Conservation (phyloP, 2,797 vertebrate species). For the Todus mexicanus region DNA sequence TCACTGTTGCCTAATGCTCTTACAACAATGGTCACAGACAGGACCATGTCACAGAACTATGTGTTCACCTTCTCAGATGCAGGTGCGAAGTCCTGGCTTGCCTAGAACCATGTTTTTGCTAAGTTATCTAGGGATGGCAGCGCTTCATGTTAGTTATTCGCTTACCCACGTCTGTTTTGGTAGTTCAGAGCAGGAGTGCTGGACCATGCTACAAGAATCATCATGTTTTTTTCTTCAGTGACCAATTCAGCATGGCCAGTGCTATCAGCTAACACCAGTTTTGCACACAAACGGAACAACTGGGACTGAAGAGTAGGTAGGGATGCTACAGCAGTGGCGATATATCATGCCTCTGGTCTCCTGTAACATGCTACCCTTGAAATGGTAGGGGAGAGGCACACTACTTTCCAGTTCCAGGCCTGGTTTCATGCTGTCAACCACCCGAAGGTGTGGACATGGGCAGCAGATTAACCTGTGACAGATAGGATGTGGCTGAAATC, state of each 20-base stretch:
- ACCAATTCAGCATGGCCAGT: neutral
- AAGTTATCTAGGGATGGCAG: neutral
- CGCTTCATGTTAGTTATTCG: neutral
- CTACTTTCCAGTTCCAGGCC: neutral
- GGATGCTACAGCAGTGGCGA: neutral
- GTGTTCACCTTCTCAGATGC: neutral
- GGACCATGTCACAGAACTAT: neutral
- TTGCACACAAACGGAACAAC: rapidly evolving
- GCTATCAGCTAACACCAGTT: neutral
- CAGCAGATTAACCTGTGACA: neutral
- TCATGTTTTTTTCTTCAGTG: neutral
- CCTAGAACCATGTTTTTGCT: neutral
- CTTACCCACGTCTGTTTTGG: neutral
- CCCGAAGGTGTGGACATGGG: rapidly evolving
- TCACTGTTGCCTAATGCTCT: neutral
- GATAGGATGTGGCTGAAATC: neutral
- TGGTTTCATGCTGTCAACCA: neutral
- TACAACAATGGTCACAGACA: neutral
- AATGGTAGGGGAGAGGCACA: neutral
- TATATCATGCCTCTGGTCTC: neutral
- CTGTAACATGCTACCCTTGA: rapidly evolving
- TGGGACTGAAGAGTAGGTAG: neutral
- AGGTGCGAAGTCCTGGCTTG: neutral
- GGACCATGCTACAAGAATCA: neutral
- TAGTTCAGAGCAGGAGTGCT: neutral